Conservation (phyloP, 2,888 invertebrate species). For the Eulithis prunata region DNA sequence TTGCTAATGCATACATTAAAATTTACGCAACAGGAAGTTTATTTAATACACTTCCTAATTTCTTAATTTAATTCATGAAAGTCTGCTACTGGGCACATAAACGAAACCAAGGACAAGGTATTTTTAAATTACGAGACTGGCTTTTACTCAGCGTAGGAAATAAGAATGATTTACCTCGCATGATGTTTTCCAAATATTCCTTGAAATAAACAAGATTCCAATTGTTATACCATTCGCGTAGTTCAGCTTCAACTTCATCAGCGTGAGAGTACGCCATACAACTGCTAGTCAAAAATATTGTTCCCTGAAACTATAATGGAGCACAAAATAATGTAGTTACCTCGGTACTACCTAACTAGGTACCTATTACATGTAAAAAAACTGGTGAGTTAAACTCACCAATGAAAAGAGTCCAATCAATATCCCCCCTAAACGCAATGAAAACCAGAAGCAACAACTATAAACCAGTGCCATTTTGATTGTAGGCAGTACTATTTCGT, state of each 20-base stretch:
- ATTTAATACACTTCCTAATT: too few relatives aligned
- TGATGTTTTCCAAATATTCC: slow-evolving; percentile 56
- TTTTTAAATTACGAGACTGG: too few relatives aligned
- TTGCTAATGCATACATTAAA: too few relatives aligned
- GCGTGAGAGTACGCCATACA: slow-evolving; percentile 55
- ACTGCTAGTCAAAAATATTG: slow-evolving; percentile 50
- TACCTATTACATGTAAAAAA: too few relatives aligned
- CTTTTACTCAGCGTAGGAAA: too few relatives aligned
- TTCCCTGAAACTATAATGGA: slow-evolving; percentile 62
- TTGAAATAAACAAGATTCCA: slow-evolving; percentile 64
- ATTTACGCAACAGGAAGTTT: too few relatives aligned
- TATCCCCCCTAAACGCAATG: slow-evolving; percentile 73
- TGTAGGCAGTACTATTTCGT: too few relatives aligned
- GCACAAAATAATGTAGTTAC: too few relatives aligned
- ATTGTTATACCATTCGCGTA: slow-evolving; percentile 54
- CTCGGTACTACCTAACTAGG: too few relatives aligned
- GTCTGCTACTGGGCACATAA: too few relatives aligned
- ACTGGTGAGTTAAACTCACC: slow-evolving; percentile 51
- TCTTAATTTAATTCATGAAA: too few relatives aligned
- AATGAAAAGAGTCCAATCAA: slow-evolving; percentile 69
- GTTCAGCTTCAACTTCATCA: slow-evolving; percentile 51
- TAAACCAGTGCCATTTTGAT: slow-evolving; percentile 68
- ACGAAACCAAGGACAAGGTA: too few relatives aligned
- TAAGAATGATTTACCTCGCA: slow-evolving; percentile 50
- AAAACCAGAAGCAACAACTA: slow-evolving; percentile 80